phyloP scores from a whole-genome alignment of 1,140 invertebrate species.

The Leptinotarsa defecta region DNA sequence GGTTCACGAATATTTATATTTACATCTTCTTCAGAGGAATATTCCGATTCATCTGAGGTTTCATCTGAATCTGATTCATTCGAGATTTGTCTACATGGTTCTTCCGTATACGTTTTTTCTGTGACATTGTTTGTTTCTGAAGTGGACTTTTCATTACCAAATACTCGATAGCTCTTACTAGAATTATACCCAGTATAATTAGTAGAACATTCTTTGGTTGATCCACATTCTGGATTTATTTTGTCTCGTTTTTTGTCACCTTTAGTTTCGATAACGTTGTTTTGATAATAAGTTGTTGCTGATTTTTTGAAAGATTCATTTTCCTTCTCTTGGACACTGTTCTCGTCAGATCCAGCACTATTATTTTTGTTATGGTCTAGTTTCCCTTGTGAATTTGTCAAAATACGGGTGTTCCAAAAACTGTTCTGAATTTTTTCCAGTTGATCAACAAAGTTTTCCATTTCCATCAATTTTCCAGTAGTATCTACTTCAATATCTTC shows the following conservation, averaged over 20 bases:
- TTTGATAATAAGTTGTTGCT: background rate
- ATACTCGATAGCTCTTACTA: slow-evolving; percentile 24
- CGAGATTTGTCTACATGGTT: background rate
- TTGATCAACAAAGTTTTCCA: slow-evolving; percentile 36
- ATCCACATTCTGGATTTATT: background rate
- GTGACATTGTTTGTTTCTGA: background rate
- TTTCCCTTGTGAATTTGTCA: background rate
- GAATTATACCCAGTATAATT: slow-evolving; percentile 25
- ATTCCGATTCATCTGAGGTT: slow-evolving; percentile 34
- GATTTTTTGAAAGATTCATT: background rate
- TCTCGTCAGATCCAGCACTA: background rate
- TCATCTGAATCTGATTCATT: slow-evolving; percentile 27
- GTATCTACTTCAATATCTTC: slow-evolving; percentile 25
- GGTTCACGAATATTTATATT: slow-evolving; percentile 16
- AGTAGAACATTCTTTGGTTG: slow-evolving; percentile 19
- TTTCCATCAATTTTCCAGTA: slow-evolving; percentile 34
- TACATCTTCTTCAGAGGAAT: slow-evolving; percentile 36
- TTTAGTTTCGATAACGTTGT: background rate
- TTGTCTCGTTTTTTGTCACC: background rate
- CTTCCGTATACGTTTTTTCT: background rate
- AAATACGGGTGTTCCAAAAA: slow-evolving; percentile 27
- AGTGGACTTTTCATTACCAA: background rate
- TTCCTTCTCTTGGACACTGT: background rate
- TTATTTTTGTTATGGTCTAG: background rate
- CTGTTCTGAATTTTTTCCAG: slow-evolving; percentile 36